Conservation (phyloP, 2,113 vertebrate species). For the Puma concolor region DNA sequence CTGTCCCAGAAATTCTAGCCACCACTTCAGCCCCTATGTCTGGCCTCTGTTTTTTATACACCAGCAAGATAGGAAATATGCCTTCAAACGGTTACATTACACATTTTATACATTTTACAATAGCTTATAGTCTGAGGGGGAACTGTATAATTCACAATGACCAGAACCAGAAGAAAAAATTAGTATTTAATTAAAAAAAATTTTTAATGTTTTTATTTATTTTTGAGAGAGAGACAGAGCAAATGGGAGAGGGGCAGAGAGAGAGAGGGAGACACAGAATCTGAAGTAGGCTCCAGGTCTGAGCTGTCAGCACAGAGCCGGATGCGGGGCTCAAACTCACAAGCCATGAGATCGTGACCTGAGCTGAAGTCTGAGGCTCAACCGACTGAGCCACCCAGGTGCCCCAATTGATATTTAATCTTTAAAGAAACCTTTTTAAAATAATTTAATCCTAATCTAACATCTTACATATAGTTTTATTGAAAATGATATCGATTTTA, state of each 20-base stretch:
- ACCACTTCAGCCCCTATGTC: neutral
- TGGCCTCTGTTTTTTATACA: neutral
- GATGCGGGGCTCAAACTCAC: too few relatives aligned
- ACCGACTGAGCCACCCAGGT: too few relatives aligned
- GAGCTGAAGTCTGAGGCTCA: too few relatives aligned
- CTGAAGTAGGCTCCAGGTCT: too few relatives aligned
- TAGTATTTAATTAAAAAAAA: too few relatives aligned
- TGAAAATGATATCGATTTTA: conserved; percentile 12
- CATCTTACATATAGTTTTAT: conserved; percentile 15
- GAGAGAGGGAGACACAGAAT: too few relatives aligned
- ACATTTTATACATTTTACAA: neutral
- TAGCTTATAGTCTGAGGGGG: neutral
- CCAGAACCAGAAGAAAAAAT: neutral
- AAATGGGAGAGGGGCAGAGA: too few relatives aligned
- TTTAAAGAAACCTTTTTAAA: neutral
- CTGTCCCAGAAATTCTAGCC: neutral
- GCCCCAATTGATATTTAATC: neutral
- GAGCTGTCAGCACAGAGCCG: too few relatives aligned
- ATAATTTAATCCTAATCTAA: neutral
- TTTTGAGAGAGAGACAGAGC: too few relatives aligned
- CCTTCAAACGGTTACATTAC: neutral
- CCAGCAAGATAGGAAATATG: neutral
- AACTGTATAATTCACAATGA: neutral
- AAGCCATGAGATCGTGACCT: too few relatives aligned
- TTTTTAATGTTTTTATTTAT: too few relatives aligned